Conservation (phyloP, 2,797 vertebrate species). For the Hippopotamyrus pictus region DNA sequence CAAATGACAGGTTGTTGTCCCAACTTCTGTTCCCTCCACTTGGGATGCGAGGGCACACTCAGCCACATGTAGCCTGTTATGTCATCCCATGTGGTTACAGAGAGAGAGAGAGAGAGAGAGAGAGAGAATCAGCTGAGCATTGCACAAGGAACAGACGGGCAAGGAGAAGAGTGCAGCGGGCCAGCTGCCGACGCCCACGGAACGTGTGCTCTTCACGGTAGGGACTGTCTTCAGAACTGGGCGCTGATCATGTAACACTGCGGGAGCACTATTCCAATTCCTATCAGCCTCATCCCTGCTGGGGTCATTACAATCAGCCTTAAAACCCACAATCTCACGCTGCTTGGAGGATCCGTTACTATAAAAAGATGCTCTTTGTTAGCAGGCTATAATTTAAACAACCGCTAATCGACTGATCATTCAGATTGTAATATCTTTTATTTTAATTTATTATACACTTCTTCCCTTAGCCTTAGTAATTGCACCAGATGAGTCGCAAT, state of each 20-base stretch:
- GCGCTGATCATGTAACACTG: not conserved
- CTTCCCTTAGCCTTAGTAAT: not conserved
- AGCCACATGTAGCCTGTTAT: not conserved
- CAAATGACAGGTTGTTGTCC: not conserved
- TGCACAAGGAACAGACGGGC: not conserved
- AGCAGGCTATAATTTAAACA: not conserved
- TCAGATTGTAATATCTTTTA: not conserved
- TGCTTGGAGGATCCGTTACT: not conserved
- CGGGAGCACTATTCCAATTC: not conserved
- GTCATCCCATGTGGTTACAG: not conserved
- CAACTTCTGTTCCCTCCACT: not conserved
- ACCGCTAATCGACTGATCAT: not conserved
- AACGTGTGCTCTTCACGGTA: conserved; percentile 7
- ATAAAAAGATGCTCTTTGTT: not conserved
- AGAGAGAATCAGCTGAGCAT: not conserved
- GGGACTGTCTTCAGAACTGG: not conserved
- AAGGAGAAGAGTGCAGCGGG: not conserved
- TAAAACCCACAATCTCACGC: not conserved
- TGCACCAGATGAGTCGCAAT: not conserved
- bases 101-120: no score
- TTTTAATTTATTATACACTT: not conserved
- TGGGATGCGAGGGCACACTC: not conserved
- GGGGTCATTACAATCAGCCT: not conserved
- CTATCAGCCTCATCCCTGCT: not conserved
- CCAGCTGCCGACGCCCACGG: conserved; percentile 18